Percentiles rank a stretch among this genome's conserved stretches.
phyloP scores from a whole-genome alignment of 1,140 invertebrate species.

The Lamellibrachia luymesi region DNA sequence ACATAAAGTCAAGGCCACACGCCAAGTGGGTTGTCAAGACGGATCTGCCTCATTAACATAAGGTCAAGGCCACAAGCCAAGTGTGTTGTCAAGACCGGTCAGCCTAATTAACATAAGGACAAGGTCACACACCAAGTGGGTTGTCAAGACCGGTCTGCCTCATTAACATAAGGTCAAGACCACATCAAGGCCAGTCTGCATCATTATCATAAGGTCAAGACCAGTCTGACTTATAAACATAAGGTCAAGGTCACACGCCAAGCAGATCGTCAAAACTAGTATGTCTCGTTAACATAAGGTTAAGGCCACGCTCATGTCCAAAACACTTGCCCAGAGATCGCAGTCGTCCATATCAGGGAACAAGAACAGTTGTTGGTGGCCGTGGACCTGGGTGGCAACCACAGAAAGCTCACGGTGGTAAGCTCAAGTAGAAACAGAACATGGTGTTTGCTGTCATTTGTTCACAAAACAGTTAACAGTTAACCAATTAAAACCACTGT shows the following conservation, averaged over 20 bases:
- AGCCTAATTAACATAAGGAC: not conserved
- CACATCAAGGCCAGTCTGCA: not conserved
- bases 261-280: no score
- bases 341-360: no score
- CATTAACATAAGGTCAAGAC: not conserved
- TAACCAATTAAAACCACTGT: not conserved
- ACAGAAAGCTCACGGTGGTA: not conserved
- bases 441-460: not conserved
- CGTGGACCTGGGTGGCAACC: not conserved
- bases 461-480: not conserved
- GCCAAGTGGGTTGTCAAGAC: conserved; percentile 50
- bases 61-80: not conserved
- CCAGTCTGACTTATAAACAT: no score
- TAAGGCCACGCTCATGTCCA: no score
- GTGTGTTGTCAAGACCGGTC: conserved; percentile 50
- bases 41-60: not conserved
- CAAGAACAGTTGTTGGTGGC: no score
- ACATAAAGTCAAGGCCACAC: not conserved
- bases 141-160: conserved; percentile 37
- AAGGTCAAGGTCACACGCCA: no score
- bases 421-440: not conserved
- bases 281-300: no score
- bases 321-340: not conserved
- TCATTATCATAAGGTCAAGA: no score
- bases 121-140: conserved; percentile 40